These are phyloP conservation scores for Carassius auratus DNA, from an alignment of 2,113 vertebrate genomes.

Conservation along the genomic window DNA sequence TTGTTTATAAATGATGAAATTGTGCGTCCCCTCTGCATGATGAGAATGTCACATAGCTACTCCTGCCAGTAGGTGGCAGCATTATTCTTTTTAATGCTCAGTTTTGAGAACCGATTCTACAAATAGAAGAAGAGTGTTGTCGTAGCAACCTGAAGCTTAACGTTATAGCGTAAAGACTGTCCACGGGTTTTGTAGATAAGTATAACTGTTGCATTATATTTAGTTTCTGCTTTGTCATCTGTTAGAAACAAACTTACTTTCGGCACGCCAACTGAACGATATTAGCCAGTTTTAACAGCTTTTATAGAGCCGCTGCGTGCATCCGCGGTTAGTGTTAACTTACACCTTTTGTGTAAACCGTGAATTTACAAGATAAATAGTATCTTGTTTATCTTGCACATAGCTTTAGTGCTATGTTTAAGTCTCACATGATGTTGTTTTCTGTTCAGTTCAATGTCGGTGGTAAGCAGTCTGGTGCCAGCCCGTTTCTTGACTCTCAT, in stretches of 20 bases:
- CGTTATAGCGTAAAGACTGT: background rate
- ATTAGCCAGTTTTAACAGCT: background rate
- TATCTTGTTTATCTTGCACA: too few species aligned
- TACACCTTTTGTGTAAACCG: background rate
- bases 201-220: background rate
- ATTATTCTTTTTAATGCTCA: background rate
- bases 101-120: background rate
- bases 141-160: slow-evolving; percentile 29
- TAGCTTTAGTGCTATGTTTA: background rate
- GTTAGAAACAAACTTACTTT: background rate
- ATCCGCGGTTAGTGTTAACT: background rate
- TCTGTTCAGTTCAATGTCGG: slow-evolving; percentile 73
- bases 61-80: slow-evolving; percentile 20
- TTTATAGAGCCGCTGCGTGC: background rate
- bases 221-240: background rate
- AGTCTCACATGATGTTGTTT: background rate
- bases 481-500: slow-evolving; percentile 85
- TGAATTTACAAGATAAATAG: background rate
- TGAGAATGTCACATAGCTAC: background rate
- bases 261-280: background rate
- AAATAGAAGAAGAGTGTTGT: slow-evolving; percentile 40
- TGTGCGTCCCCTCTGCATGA: background rate
- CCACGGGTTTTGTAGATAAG: background rate
- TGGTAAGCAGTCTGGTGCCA: slow-evolving; percentile 79
- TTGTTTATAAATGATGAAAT: background rate